Base-by-base conservation (phyloP, 2,888 invertebrate species). In the Macaria notata region DNA sequence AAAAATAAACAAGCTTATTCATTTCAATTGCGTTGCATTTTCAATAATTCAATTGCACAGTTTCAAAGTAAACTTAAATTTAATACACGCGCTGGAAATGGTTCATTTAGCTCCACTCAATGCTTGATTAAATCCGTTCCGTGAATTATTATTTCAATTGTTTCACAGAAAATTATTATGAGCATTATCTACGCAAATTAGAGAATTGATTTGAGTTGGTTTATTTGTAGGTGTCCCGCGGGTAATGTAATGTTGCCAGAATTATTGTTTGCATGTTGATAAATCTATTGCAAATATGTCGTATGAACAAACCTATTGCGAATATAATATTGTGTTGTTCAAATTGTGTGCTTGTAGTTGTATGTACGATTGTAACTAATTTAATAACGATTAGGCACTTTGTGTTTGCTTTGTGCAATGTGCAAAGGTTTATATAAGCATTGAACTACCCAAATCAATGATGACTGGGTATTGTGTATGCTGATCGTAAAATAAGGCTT, bases 51-150 rank as follows among this genome's bases (percentile, higher is more conserved):
- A 69, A 67, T 73, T 65, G 63, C 51, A 70, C 69, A 68, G 64
- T 64, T 70, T 67, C 65, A 76, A 71, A 70, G 65, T 69, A 70
- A 75, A 73, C 65, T 67, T 64, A 66, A 65, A 56, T 73, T 71
- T 66, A 69, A 72, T 69, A 74, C 64, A 66, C 66, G 63, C 68
- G 62, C 56, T 57, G 55, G 59, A 42, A 66, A 63, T 64, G 69
- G 75, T 73, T 76, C 68, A 76, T 78, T 77, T 71, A 69, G 63
- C 72, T 69, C 66, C 64, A 74, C 68, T 47, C 63, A 44, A 68
- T 58, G 70, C 64, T 68, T 72, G 70, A 74, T 75, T 75, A 73
- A 70, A 66, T 69, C 56, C 68, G 68, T 71, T 71, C 67, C 59
- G 66, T 49, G 56, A 61, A 57, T 66, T 58, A 63, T 64, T 64